Percentiles rank a stretch among this genome's conserved stretches.
Evolutionary conservation across 2,113 vertebrate genomes (phyloP).

Genomic region (Petaurus breviceps): DNA sequence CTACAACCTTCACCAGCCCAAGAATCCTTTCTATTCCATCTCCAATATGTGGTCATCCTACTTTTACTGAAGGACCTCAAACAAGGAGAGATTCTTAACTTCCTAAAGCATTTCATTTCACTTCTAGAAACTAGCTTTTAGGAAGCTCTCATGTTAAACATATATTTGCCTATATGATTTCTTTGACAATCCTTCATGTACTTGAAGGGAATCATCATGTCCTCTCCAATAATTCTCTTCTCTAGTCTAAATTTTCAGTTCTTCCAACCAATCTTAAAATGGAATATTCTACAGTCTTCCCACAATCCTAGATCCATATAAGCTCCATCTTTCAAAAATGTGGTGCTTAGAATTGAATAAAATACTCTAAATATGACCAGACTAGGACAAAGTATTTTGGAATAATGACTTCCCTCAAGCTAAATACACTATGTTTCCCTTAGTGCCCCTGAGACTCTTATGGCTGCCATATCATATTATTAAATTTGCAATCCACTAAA

Average conservation of each 20-base stretch:
- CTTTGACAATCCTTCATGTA: too few relatives aligned
- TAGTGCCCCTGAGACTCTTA: not conserved
- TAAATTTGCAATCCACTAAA: not conserved
- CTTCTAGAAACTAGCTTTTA: not conserved
- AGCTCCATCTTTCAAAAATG: not conserved
- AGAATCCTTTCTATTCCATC: not conserved
- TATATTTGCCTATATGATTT: not conserved
- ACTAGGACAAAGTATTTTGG: not conserved
- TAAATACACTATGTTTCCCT: not conserved
- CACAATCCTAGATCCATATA: not conserved
- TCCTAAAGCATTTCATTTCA: not conserved
- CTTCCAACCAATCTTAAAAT: not conserved
- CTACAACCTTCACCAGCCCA: not conserved
- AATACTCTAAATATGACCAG: not conserved
- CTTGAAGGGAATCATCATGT: not conserved
- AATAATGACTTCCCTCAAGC: not conserved
- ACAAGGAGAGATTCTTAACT: not conserved
- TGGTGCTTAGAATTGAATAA: not conserved
- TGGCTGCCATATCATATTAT: not conserved
- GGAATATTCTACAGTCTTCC: not conserved
- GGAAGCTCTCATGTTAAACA: not conserved
- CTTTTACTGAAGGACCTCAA: not conserved
- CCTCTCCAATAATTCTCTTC: not conserved
- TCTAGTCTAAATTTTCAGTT: not conserved
- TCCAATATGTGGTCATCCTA: not conserved